Conservation (phyloP, 2,113 vertebrate species). For the Epinephelus fuscoguttatus region DNA sequence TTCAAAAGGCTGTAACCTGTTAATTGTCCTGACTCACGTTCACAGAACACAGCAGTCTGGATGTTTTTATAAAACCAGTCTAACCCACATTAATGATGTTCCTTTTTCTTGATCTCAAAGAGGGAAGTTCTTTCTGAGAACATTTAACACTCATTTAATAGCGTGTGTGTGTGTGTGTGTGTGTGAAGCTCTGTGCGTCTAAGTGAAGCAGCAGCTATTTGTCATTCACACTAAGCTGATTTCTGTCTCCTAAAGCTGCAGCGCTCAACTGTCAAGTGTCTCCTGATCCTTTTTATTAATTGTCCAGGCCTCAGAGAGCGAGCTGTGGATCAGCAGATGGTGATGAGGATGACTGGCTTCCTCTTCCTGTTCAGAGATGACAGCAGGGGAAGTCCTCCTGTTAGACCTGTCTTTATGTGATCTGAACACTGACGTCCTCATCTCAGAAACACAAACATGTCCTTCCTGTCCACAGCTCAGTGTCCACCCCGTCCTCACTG, state of each 20-base stretch:
- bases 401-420: neutral
- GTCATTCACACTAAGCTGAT: neutral
- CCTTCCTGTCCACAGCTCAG: neutral
- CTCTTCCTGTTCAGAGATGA: slow-evolving; percentile 8
- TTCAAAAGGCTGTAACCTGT: too few species aligned
- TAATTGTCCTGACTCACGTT: too few species aligned
- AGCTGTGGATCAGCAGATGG: neutral
- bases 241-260: neutral
- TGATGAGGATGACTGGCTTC: neutral
- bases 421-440: neutral
- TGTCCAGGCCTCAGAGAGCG: neutral
- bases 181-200: too few species aligned
- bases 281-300: neutral
- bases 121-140: too few species aligned
- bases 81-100: too few species aligned
- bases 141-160: too few species aligned
- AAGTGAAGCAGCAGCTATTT: neutral
- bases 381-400: slow-evolving; percentile 6
- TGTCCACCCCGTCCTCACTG: neutral
- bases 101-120: too few species aligned
- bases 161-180: too few species aligned
- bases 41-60: too few species aligned
- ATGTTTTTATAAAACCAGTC: too few species aligned
- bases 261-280: neutral
- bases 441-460: neutral